Evolutionary conservation across 2,113 vertebrate species (phyloP), one percentile per base, ranked within the genome.

Genomic region (human): DNA sequence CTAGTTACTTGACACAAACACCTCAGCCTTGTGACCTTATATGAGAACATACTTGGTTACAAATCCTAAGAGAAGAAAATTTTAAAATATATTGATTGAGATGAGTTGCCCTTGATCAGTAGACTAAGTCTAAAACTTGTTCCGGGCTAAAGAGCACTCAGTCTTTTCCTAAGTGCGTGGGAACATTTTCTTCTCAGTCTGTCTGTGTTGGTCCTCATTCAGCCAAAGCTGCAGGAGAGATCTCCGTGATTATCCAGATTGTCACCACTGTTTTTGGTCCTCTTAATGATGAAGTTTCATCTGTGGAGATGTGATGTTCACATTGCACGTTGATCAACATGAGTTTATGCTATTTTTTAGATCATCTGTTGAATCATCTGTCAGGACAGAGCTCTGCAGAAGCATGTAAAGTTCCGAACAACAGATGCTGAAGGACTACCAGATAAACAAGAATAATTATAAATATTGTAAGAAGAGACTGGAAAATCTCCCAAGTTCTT

Each of bases 321-420:
- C 32, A 30, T 2, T 12, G 12, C 17, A 66, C 18, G 0, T 13
- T 6, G 0, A 23, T 59, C 20, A 1, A 23, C 7, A 5, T 11
- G 35, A 32, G 18, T 38, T 6, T 22, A 11, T 18, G 9, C 59
- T n/a, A 6, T 13, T 45, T 43, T 61, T 32, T 17, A 10, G 43
- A 76, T n/a, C 13, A 45, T 43, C 1, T 85, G 38, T 70, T 64
- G 27, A 93, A 7, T 52, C 55, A 8, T 25, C 18, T n/a, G 22
- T 50, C 66, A 59, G 30, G 32, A 90, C 32, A 45, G 45, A 52
- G 32, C 7, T 68, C 30, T 5, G 13, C 22, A 82, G 78, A 78
- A 22, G 70, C 50, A 7, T 30, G 17, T 72, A 11, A 66, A 50
- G 14, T 50, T 80, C 59, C 61, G 52, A 48, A 12, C 9, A 1